Evolutionary conservation across 2,113 vertebrate species (phyloP), one percentile per base, ranked within the genome.

Genomic region (Larimichthys polyactis): DNA sequence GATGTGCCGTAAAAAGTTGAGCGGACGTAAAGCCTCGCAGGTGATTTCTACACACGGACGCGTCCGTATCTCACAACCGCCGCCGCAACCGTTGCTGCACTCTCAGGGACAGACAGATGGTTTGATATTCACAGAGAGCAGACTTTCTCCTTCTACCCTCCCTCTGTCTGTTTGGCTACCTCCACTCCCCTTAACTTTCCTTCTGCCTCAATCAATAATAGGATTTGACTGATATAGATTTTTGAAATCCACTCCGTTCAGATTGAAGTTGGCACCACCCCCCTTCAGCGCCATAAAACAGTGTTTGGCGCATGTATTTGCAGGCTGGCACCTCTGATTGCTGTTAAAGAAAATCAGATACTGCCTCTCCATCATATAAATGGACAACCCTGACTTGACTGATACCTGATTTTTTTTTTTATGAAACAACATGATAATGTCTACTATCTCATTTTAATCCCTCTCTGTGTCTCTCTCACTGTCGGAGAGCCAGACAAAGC

Each of bases 51-150:
- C 27, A n/a, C 11, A 46, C 11, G 24, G 24, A 51, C 7, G 2
- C 51, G 57, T 20, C 63, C 79, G 9, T 2, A 5, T 82, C 51
- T 40, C 29, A 27, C 2, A 27, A 27, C 1, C n/a, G n/a, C n/a
- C 58, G 75, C 55, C 29, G 2, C 2, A 27, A 27, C 52, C 48
- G n/a, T 24, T n/a, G 67, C 67, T 59, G 24, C 81, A 64, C 76
- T 78, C 52, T 79, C 68, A 52, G 57, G 49, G 84, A 81, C 80
- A 52, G 82, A 85, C 89, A 92, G 91, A 90, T 90, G 85, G 87
- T 88, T 89, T 89, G 83, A 82, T 64, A 81, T 83, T 88, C 85
- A 82, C 89, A 83, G 87, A 83, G 36, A 79, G 54, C 85, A 81
- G 74, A 71, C 84, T 74, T 40, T 75, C 49, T 43, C 32, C 43